These are phyloP conservation scores for Odontomyia ornata DNA, from an alignment of 2,888 invertebrate species.

Conservation along the genomic window DNA sequence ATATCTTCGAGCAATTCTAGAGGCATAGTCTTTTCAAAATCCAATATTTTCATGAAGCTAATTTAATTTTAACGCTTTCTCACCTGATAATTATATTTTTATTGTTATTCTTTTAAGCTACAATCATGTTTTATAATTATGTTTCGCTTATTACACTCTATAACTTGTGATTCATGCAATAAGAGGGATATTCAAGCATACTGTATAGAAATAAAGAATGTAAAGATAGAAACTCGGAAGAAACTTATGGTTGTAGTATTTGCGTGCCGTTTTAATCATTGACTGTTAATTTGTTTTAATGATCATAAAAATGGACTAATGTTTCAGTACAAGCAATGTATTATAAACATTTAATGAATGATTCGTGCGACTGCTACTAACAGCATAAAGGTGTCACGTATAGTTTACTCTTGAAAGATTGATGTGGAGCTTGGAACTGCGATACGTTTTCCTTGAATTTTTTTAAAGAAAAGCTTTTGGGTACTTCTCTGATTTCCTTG, in stretches of 20 bases:
- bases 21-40: neutral
- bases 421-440: too few species aligned
- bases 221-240: neutral
- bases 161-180: slow-evolving; percentile 2
- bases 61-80: neutral
- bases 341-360: too few species aligned
- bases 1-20: neutral
- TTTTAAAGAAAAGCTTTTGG: too few species aligned
- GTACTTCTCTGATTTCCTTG: too few species aligned
- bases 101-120: neutral
- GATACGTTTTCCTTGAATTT: too few species aligned
- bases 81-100: neutral
- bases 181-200: neutral
- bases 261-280: neutral
- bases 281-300: too few species aligned
- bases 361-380: too few species aligned
- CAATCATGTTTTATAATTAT: neutral
- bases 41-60: neutral
- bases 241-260: slow-evolving; percentile 23
- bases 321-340: neutral
- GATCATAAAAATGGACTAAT: neutral
- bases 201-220: neutral
- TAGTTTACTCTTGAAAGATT: too few species aligned
- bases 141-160: neutral
- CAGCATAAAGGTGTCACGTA: too few species aligned